Conservation (phyloP, 2,797 vertebrate genomes). For the Gadopsis bispinosus region DNA sequence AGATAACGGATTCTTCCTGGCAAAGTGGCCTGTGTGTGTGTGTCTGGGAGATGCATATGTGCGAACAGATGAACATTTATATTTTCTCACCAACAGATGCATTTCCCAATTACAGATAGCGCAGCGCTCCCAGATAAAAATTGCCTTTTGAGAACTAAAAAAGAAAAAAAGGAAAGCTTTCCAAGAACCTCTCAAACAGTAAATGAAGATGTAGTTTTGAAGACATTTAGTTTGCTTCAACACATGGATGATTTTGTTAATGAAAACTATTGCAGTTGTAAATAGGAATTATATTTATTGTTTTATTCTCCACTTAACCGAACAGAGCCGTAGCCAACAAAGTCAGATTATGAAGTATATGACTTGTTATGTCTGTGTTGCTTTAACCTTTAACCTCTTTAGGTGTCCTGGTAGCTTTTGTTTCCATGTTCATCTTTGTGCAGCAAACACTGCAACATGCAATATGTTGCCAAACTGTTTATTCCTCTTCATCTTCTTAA, state of each 20-base stretch:
- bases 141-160: conserved; percentile 46
- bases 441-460: conserved; percentile 21
- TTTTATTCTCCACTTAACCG: neutral
- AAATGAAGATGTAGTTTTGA: neutral
- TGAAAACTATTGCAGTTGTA: neutral
- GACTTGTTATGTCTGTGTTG: conserved; percentile 31
- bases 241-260: neutral
- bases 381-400: conserved; percentile 51
- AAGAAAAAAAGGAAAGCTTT: neutral
- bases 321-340: conserved; percentile 40
- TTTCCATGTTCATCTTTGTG: conserved; percentile 36
- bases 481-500: conserved; percentile 31
- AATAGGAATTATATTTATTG: neutral
- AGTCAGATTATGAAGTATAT: neutral
- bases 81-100: conserved; percentile 7
- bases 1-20: neutral
- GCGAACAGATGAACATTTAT: conserved; percentile 12
- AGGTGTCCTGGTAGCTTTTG: conserved; percentile 53
- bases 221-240: neutral
- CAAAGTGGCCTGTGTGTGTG: neutral
- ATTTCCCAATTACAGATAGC: conserved; percentile 34
- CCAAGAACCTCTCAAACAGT: neutral
- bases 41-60: conserved; percentile 9
- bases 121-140: conserved; percentile 3
- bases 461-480: conserved; percentile 2